Percentiles rank a stretch among this genome's conserved stretches.
phyloP scores from a whole-genome alignment of 1,140 invertebrate species.

The Macrobrachium rosenbergii region DNA sequence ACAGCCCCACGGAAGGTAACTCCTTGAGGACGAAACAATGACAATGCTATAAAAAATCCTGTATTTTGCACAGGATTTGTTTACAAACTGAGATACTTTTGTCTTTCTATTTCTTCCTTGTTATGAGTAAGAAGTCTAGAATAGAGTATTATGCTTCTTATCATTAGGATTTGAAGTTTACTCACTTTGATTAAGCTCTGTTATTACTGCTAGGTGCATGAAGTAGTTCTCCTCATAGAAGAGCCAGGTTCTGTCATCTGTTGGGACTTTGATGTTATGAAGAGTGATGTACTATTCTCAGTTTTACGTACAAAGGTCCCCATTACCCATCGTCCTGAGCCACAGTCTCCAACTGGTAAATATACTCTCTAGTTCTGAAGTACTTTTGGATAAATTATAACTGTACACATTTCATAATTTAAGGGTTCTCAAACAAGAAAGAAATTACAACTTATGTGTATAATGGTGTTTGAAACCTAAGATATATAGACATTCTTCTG shows the following conservation, averaged over 20 bases:
- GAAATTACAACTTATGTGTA: no score
- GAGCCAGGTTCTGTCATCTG: conserved; percentile 92
- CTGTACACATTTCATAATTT: no score
- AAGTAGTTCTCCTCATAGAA: conserved; percentile 85
- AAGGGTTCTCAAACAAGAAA: no score
- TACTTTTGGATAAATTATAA: background rate
- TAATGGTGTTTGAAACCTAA: background rate
- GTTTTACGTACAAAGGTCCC: conserved; percentile 80
- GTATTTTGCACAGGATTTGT: no score
- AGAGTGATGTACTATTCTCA: conserved; percentile 89
- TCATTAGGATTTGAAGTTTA: background rate
- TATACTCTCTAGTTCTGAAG: background rate
- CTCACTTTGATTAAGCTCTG: background rate
- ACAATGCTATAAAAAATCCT: no score
- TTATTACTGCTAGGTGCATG: conserved; percentile 78
- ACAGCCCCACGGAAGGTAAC: no score
- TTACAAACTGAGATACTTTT: no score
- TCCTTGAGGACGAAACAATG: no score
- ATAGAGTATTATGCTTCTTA: background rate
- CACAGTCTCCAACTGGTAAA: conserved; percentile 55
- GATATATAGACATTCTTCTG: background rate
- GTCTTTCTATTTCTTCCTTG: no score
- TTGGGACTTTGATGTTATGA: conserved; percentile 97
- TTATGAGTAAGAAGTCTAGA: no score
- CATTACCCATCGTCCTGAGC: conserved; percentile 66